A percentile compares a stretch with the other conserved stretches of the same genome.
Evolutionary conservation across 1,140 invertebrate genomes (phyloP).

Genomic region (Papilio machaon): DNA sequence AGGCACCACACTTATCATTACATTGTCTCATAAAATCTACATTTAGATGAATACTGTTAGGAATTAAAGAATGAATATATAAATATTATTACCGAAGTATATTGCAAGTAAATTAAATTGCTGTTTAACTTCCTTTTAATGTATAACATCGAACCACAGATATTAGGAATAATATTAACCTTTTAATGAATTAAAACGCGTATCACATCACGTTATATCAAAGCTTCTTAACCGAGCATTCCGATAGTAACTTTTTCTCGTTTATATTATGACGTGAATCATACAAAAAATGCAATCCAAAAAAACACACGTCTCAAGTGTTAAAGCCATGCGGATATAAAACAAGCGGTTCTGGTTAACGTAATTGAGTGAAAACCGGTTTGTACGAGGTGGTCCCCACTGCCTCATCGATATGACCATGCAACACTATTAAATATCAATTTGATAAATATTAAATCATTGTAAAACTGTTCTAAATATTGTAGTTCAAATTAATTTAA

Average conservation of each 20-base stretch:
- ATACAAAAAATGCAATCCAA: not conserved
- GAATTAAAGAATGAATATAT: not conserved
- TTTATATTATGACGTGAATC: not conserved
- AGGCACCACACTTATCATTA: not conserved
- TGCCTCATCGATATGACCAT: not conserved
- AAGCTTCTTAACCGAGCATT: not conserved
- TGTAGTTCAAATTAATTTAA: no score
- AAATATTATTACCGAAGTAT: not conserved
- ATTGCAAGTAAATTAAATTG: no score
- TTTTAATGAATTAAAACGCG: not conserved
- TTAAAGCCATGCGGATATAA: slow-evolving; percentile 11
- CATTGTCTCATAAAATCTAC: not conserved
- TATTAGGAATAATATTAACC: not conserved
- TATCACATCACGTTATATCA: not conserved
- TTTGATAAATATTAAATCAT: not conserved
- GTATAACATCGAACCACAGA: not conserved
- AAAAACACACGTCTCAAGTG: not conserved
- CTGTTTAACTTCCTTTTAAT: not conserved
- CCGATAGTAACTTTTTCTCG: not conserved
- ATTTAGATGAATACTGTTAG: not conserved
- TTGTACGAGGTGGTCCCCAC: not conserved
- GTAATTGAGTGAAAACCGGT: slow-evolving; percentile 8
- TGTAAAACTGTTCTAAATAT: not conserved
- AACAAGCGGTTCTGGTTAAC: not conserved
- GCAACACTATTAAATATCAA: not conserved